phyloP scores from a whole-genome alignment of 2,888 invertebrate genomes.

The Xestia rhomboidea region DNA sequence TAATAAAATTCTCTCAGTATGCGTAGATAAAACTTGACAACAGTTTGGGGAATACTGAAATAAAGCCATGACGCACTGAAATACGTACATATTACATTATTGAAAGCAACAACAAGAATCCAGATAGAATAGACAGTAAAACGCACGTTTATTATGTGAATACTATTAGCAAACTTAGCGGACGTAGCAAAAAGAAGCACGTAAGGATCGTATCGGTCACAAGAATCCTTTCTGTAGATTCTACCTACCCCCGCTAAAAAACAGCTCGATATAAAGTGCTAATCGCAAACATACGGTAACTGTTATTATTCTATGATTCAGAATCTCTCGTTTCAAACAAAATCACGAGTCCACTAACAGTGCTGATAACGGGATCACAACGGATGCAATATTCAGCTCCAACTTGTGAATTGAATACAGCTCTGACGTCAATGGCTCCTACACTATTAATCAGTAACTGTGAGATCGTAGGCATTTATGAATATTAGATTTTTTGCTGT shows the following conservation, averaged over 20 bases:
- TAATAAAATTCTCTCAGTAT: slow-evolving; percentile 12
- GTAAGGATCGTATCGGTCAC: neutral
- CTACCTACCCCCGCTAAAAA: neutral
- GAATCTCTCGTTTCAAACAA: slow-evolving; percentile 1
- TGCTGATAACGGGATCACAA: slow-evolving; percentile 42
- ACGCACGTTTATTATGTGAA: no score
- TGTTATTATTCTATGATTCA: neutral
- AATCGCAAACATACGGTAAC: neutral
- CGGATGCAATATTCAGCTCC: slow-evolving; percentile 53
- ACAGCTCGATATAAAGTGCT: no score
- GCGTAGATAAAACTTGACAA: slow-evolving; percentile 7
- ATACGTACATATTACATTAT: slow-evolving; percentile 4
- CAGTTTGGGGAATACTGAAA: neutral
- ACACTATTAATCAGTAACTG: slow-evolving; percentile 39
- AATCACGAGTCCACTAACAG: slow-evolving; percentile 9
- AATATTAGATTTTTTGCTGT: slow-evolving; percentile 13
- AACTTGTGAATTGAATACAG: slow-evolving; percentile 25
- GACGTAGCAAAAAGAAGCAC: neutral
- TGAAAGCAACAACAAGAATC: slow-evolving; percentile 12
- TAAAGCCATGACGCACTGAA: slow-evolving; percentile 17
- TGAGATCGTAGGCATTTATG: slow-evolving; percentile 23
- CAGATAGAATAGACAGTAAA: no score
- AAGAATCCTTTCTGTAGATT: neutral
- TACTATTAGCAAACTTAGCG: neutral
- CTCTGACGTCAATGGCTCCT: slow-evolving; percentile 54